Percentiles rank a stretch among this genome's conserved stretches.
Conservation (phyloP, 2,888 invertebrate genomes). For the Dicroscelio sp. region DNA sequence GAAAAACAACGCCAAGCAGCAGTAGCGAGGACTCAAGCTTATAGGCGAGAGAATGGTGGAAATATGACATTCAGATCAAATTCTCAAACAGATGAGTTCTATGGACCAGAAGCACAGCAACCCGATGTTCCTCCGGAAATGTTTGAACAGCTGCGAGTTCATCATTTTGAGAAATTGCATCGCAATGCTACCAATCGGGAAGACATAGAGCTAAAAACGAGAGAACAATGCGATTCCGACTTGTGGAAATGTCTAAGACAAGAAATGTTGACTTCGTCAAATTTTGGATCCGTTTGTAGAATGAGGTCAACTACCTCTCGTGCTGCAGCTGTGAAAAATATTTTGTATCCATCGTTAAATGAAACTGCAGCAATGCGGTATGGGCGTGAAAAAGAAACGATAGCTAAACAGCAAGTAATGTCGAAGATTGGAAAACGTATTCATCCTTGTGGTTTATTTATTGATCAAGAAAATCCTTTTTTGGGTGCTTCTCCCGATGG, state of each 20-base stretch:
- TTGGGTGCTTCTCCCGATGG: slow-evolving; percentile 79
- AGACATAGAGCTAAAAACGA: slow-evolving; percentile 65
- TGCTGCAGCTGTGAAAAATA: slow-evolving; percentile 56
- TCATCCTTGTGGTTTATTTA: slow-evolving; percentile 62
- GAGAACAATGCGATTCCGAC: slow-evolving; percentile 55
- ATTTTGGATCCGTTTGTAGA: slow-evolving; percentile 71
- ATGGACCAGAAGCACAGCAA: slow-evolving; percentile 21
- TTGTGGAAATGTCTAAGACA: slow-evolving; percentile 61
- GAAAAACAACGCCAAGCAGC: slow-evolving; percentile 4
- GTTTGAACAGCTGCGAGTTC: background rate
- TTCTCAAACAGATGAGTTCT: background rate
- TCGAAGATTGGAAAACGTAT: slow-evolving; percentile 34
- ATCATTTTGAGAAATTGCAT: slow-evolving; percentile 56
- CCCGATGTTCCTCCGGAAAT: slow-evolving; percentile 35
- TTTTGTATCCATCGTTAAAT: slow-evolving; percentile 58
- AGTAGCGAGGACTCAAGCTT: background rate
- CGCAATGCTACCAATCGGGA: slow-evolving; percentile 24
- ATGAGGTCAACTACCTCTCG: slow-evolving; percentile 60
- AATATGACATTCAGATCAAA: background rate
- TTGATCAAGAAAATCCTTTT: slow-evolving; percentile 54
- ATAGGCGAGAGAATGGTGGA: background rate
- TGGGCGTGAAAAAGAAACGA: slow-evolving; percentile 75
- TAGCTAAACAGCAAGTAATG: slow-evolving; percentile 42
- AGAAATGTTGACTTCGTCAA: slow-evolving; percentile 67
- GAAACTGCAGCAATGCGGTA: slow-evolving; percentile 52